Conservation (phyloP, 2,113 vertebrate genomes). For the Myotis davidii region DNA sequence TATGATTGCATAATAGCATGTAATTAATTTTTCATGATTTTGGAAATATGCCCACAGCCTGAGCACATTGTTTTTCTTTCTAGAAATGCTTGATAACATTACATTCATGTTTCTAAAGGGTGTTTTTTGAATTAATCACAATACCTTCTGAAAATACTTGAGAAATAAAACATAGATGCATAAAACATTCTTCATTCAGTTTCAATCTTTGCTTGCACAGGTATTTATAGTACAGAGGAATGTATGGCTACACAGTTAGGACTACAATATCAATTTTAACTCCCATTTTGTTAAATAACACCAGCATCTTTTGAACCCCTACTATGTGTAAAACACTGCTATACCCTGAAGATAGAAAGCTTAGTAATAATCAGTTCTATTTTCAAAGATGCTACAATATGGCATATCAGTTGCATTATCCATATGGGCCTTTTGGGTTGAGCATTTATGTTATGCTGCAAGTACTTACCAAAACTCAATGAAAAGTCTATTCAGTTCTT, state of each 20-base stretch:
- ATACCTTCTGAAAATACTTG: not conserved
- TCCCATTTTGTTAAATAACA: not conserved
- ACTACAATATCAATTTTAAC: not conserved
- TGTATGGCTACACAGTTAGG: not conserved
- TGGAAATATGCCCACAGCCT: not conserved
- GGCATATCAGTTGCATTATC: not conserved
- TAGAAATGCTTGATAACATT: not conserved
- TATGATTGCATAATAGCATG: not conserved
- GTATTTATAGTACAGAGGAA: not conserved
- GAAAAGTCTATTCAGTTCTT: not conserved
- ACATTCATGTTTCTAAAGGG: not conserved
- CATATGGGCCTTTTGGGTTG: not conserved
- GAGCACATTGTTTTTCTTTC: not conserved
- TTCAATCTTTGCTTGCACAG: not conserved
- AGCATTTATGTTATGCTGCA: not conserved
- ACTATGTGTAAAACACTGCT: not conserved
- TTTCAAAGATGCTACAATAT: not conserved
- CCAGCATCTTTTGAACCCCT: not conserved
- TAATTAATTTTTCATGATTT: not conserved
- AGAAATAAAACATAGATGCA: constrained; percentile 8
- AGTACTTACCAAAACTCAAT: not conserved
- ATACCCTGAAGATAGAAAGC: not conserved
- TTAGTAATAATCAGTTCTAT: not conserved
- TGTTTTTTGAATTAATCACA: not conserved
- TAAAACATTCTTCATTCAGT: not conserved